Evolutionary conservation across 2,113 vertebrate species (phyloP).

Genomic region (Hypocryptadius cinnamomeus): DNA sequence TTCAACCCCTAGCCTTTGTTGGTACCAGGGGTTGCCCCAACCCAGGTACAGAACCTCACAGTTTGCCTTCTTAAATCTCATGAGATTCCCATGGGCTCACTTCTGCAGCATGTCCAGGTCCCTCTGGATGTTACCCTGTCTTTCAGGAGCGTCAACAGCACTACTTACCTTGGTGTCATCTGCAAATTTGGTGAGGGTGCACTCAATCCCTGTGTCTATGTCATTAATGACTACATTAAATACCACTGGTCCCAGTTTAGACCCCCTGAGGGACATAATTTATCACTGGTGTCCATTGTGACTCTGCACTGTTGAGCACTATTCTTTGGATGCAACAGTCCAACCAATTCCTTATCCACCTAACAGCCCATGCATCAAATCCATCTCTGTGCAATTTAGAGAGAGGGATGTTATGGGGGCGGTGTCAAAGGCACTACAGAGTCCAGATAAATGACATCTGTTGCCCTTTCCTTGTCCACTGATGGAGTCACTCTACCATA

Average conservation of each 20-base stretch:
- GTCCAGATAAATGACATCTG: neutral
- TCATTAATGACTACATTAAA: neutral
- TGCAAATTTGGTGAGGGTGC: neutral
- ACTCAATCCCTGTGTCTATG: too few species aligned
- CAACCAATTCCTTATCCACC: neutral
- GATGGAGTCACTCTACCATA: neutral
- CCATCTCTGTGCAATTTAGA: neutral
- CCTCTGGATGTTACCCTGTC: neutral
- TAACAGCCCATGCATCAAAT: neutral
- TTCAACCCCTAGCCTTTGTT: neutral
- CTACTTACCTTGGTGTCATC: neutral
- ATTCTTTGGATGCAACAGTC: neutral
- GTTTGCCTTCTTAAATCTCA: neutral
- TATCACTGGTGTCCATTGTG: accelerated
- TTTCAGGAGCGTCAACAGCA: neutral
- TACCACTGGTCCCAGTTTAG: neutral
- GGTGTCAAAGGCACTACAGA: neutral
- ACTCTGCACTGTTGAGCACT: neutral
- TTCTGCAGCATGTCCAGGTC: neutral
- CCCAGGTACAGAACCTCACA: neutral
- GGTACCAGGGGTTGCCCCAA: accelerated
- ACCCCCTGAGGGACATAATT: neutral
- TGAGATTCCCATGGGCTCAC: neutral
- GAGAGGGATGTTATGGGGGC: neutral
- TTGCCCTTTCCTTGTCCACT: neutral